phyloP scores from a whole-genome alignment of 2,888 invertebrate species.

The Torymus aiolomorphi region DNA sequence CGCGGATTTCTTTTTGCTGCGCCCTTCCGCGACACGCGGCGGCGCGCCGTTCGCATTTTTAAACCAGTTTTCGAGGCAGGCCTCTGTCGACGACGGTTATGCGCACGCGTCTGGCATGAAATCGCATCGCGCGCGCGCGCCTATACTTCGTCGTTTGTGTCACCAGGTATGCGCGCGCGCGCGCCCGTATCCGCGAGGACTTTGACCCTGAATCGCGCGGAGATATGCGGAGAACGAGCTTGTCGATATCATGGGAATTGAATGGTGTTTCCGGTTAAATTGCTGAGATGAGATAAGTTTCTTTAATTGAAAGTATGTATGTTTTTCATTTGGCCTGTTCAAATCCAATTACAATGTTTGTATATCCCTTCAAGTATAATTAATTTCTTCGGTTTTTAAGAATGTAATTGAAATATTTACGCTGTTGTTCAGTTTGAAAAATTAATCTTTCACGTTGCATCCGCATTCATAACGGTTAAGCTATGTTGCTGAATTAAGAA shows the following conservation, averaged over 20 bases:
- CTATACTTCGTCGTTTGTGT: slow-evolving; percentile 28
- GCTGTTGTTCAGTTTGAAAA: no score
- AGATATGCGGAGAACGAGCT: no score
- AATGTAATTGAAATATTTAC: no score
- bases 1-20: not conserved
- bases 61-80: slow-evolving; percentile 40
- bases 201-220: slow-evolving; percentile 6
- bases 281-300: no score
- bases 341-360: no score
- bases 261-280: no score
- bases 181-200: slow-evolving; percentile 1
- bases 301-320: no score
- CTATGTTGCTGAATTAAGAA: not conserved
- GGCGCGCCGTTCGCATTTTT: slow-evolving; percentile 56
- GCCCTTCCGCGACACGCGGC: slow-evolving; percentile 4
- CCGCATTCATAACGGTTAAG: not conserved
- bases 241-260: no score
- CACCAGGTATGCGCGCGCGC: slow-evolving; percentile 3
- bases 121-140: not conserved
- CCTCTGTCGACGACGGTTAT: not conserved
- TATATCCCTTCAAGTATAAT: no score
- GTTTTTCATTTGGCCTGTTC: no score
- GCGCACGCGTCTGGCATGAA: not conserved
- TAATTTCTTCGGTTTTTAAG: no score
- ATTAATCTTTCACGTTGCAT: no score